A percentile compares a stretch with the other conserved stretches of the same genome.
Conservation (phyloP, 2,797 vertebrate genomes). For the Carduelis carduelis region DNA sequence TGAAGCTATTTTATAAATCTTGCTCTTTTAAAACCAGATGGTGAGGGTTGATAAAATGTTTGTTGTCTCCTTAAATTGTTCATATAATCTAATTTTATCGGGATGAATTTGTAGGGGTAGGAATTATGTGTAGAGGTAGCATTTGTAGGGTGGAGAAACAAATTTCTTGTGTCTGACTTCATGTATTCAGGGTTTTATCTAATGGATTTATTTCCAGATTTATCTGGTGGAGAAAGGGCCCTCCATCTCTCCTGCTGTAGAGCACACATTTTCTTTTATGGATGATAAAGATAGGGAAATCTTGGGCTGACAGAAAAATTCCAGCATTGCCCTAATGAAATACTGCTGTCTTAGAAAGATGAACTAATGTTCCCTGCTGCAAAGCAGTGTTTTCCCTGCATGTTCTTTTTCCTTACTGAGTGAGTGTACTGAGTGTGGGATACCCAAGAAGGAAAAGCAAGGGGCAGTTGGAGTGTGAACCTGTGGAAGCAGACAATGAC, state of each 20-base stretch:
- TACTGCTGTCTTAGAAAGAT: background rate
- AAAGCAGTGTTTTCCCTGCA: background rate
- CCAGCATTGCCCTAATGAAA: background rate
- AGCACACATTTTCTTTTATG: background rate
- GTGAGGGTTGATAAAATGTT: slow-evolving; percentile 11
- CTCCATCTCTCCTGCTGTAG: background rate
- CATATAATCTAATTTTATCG: slow-evolving; percentile 22
- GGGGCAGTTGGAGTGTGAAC: background rate
- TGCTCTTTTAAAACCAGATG: slow-evolving; percentile 9
- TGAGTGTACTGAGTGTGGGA: no score
- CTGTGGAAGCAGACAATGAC: background rate
- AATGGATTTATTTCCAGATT: slow-evolving; percentile 1
- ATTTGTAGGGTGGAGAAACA: background rate
- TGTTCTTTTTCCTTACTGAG: background rate
- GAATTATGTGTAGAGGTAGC: background rate
- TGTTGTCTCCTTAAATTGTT: slow-evolving; percentile 41
- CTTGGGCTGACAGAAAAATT: background rate
- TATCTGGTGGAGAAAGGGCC: background rate
- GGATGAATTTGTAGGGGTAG: background rate
- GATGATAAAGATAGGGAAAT: background rate
- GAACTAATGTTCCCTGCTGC: background rate
- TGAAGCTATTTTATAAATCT: slow-evolving; percentile 8
- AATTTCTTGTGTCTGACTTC: background rate
- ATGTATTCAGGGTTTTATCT: background rate
- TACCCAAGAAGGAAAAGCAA: background rate